Base-by-base conservation (phyloP, 2,113 vertebrate species). In the Lipotes vexillifer region DNA sequence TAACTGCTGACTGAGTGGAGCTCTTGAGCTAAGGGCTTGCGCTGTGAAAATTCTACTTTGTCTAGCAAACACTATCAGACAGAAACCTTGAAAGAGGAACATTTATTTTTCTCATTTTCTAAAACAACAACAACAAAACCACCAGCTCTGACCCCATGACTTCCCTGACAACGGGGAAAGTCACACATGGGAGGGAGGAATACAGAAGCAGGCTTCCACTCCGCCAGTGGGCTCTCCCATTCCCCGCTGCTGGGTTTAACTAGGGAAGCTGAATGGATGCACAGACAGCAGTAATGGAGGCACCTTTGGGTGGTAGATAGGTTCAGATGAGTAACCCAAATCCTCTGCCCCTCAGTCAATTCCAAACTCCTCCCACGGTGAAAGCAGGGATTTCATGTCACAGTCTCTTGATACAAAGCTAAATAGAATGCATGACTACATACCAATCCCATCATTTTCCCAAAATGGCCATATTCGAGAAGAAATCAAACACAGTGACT, bases 1-100 rank as follows among this genome's bases (percentile, higher is more conserved):
- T 98, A 98, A 98, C 98, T 97, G 98, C 97, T 98, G 98, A 98
- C 96, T 98, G 98, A 98, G 98, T 98, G 98, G 97, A 96, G 97
- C 98, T 98, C 98, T 98, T 75, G 4, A 98, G 98, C 98, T 98
- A 98, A 98, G 98, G 98, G 98, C 98, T 96, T 98, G 88, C 93
- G 96, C 98, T 98, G 97, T 98, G 98, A 98, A 98, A 98, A 98
- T 98, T 98, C 97, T 96, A 98, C 97, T 98, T 98, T 98, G 98
- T 98, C 98, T 98, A 97, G 97, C 97, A 99, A 98, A 98, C 98
- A 98, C 96, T 98, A 98, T 97, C 97, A 98, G 97, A 98, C 96
- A 98, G 97, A 97, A 98, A 98, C 97, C 98, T 98, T 98, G 97
- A 98, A 98, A 96, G 97, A 97, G 80, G 95, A 97, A 96, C 98